Conservation (phyloP, 2,113 vertebrate genomes). For the Cavia porcellus region DNA sequence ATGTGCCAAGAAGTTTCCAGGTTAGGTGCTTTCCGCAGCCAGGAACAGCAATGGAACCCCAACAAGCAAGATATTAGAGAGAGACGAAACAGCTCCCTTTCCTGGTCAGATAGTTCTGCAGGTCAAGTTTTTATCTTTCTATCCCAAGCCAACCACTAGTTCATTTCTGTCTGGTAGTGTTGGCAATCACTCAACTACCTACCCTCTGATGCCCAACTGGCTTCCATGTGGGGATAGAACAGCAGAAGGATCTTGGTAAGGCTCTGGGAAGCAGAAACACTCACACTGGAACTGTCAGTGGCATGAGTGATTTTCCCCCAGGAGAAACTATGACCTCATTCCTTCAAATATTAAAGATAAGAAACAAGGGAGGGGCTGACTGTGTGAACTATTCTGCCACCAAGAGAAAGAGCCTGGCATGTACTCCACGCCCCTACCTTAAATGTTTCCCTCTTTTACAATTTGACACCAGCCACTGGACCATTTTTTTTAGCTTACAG, state of each 20-base stretch:
- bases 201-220: background rate
- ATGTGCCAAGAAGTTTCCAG: background rate
- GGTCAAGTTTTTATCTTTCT: background rate
- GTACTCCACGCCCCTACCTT: background rate
- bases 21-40: background rate
- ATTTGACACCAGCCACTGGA: no score
- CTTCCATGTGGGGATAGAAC: background rate
- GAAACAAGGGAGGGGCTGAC: background rate
- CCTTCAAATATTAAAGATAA: background rate
- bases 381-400: background rate
- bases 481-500: background rate
- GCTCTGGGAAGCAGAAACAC: background rate
- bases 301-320: background rate
- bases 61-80: background rate
- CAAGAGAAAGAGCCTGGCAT: background rate
- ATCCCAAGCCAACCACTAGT: background rate
- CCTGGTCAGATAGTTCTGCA: background rate
- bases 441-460: background rate
- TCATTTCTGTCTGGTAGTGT: background rate
- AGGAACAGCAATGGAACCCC: background rate
- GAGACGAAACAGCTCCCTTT: background rate
- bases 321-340: constrained; percentile 24
- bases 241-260: background rate
- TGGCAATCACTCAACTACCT: background rate
- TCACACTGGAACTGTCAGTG: background rate